A percentile compares a stretch with the other conserved stretches of the same genome.
Evolutionary conservation across 2,113 vertebrate species (phyloP).

Genomic region (Donacobius atricapilla): DNA sequence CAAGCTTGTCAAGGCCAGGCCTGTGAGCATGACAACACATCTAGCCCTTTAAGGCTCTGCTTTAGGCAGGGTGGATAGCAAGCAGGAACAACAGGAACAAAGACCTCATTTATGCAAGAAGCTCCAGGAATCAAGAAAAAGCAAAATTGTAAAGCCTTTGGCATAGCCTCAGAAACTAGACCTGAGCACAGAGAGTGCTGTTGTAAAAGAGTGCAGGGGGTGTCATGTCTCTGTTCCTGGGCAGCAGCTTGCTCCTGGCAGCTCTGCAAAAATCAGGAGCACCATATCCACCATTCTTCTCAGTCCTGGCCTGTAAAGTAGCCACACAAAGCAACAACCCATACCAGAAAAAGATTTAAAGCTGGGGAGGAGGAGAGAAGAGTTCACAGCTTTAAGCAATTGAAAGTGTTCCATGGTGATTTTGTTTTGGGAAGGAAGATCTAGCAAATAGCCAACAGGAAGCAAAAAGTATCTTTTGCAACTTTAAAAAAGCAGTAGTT

Average conservation of each 20-base stretch:
- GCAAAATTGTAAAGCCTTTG: not conserved
- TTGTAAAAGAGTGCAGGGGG: not conserved
- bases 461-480: not conserved
- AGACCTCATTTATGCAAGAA: not conserved
- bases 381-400: not conserved
- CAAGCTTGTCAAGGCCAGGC: not conserved
- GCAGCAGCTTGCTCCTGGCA: not conserved
- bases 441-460: not conserved
- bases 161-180: not conserved
- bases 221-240: not conserved
- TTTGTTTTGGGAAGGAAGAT: not conserved
- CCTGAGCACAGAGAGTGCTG: not conserved
- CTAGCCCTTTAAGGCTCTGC: not conserved
- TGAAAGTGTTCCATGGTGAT: not conserved
- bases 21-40: not conserved
- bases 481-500: not conserved
- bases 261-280: constrained; percentile 1
- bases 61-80: not conserved
- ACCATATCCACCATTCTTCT: not conserved
- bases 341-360: not conserved
- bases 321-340: not conserved
- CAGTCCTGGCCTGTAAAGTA: not conserved
- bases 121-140: not conserved
- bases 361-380: not conserved
- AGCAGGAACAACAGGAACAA: not conserved